A percentile compares a stretch with the other conserved stretches of the same genome.
Conservation (phyloP, 2,888 invertebrate species). For the Phasia obesa region DNA sequence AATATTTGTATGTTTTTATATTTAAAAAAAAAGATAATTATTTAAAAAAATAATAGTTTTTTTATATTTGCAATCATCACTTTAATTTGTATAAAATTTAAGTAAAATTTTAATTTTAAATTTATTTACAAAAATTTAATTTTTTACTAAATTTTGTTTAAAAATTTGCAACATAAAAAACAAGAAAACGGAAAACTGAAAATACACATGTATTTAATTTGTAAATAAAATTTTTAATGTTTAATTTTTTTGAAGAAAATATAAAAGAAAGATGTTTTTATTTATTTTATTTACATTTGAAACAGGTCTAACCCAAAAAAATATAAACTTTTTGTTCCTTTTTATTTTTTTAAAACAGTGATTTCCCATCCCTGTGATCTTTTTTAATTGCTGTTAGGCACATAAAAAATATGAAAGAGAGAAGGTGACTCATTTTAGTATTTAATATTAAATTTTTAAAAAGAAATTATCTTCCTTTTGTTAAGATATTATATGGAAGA, state of each 20-base stretch:
- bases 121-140: conserved; percentile 8
- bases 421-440: no score
- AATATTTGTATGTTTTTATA: conserved; percentile 61
- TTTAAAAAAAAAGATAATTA: conserved; percentile 45
- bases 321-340: not conserved
- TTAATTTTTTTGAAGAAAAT: conserved; percentile 62
- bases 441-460: no score
- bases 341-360: not conserved
- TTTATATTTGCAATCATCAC: conserved; percentile 8
- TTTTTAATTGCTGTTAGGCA: no score
- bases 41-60: conserved; percentile 20
- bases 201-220: conserved; percentile 56
- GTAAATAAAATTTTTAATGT: conserved; percentile 66
- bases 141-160: conserved; percentile 15
- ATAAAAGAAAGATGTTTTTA: conserved; percentile 42
- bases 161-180: conserved; percentile 28
- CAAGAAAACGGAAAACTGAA: conserved; percentile 16
- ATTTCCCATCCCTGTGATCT: not conserved
- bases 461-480: no score
- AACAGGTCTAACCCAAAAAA: conserved; percentile 4
- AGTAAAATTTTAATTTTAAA: conserved; percentile 28
- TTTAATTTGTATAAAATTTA: conserved; percentile 31
- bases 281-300: conserved; percentile 18
- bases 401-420: no score
- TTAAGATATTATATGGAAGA: no score